Evolutionary conservation across 2,888 invertebrate species (phyloP), one percentile per base, ranked within the genome.

Genomic region (Electrophaes corylata): DNA sequence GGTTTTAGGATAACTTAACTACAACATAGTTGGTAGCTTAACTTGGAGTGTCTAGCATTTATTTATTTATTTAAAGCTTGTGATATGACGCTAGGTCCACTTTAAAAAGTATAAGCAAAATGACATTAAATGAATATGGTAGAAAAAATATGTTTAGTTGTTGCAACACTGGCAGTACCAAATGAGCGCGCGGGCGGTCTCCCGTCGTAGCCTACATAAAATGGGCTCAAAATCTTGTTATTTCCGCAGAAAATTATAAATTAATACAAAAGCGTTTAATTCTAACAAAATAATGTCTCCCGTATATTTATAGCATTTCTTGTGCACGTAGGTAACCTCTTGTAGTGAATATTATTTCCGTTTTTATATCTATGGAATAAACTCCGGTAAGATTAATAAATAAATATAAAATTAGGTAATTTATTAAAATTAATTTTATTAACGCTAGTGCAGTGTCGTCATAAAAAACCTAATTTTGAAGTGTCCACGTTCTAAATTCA

Each of bases 301-400:
- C 69, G 71, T 76, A 79, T 73, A 70, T 71, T 88, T 88, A 88
- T 88, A 88, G 86, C 88, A 79, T 72, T 75, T 67, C 77, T 73
- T 79, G 72, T 75, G 73, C 76, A 73, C 72, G 72, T 77, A 66
- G 65, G 67, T 61, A 68, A 69, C 67, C 56, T 66, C 64, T 57
- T 51, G 63, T 69, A 66, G 69, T 62, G 54, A 59, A 33, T 40
- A 62, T 23, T 55, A 51, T 51, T 51, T 55, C 46, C 37, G 23
- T 57, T 57, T 52, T 58, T 19, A 44, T 49, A 57, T 61, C 47
- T 47, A 50, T 23, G n/a, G 37, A 49, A 57, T 43, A 60, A 62
- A 46, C 49, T 60, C 52, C 65, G 69, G 67, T 67, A 67, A 70
- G 65, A 63, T 40, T 8, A n/a, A 57, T 54, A 60, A 47, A n/a